phyloP scores from a whole-genome alignment of 1,140 invertebrate genomes.

The Whitmania pigra region DNA sequence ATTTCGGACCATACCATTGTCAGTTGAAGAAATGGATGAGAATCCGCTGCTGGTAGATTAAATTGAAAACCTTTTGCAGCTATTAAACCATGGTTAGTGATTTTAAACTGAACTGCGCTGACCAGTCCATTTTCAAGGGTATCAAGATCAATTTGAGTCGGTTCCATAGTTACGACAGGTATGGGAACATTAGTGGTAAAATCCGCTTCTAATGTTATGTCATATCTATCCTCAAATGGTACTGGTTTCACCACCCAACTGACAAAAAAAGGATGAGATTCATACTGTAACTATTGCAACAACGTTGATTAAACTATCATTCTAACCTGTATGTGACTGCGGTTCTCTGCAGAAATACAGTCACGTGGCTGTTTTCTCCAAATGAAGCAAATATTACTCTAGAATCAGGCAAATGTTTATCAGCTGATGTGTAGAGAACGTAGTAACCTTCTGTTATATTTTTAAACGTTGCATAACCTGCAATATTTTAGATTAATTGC shows the following conservation, averaged over 20 bases:
- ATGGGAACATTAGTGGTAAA: slow-evolving; percentile 27
- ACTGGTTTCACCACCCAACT: slow-evolving; percentile 26
- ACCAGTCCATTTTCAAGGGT: slow-evolving; percentile 23
- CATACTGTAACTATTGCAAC: not conserved
- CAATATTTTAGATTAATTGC: not conserved
- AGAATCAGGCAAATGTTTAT: slow-evolving; percentile 24
- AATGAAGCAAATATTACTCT: slow-evolving; percentile 24
- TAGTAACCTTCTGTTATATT: slow-evolving; percentile 26
- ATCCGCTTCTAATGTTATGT: slow-evolving; percentile 26
- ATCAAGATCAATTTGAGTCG: slow-evolving; percentile 25
- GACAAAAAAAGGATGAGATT: not conserved
- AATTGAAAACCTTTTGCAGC: slow-evolving; percentile 27
- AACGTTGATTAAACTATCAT: not conserved
- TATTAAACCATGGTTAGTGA: slow-evolving; percentile 30
- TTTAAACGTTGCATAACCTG: slow-evolving; percentile 25
- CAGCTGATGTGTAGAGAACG: slow-evolving; percentile 22
- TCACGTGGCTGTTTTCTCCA: slow-evolving; percentile 12
- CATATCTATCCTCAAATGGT: slow-evolving; percentile 27
- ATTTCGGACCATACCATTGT: slow-evolving; percentile 13
- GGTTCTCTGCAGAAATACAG: slow-evolving; percentile 27
- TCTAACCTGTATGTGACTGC: slow-evolving; percentile 27
- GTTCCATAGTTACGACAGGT: slow-evolving; percentile 25
- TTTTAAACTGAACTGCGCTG: slow-evolving; percentile 23
- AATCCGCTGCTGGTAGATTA: slow-evolving; percentile 21
- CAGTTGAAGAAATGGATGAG: slow-evolving; percentile 26